phyloP scores from a whole-genome alignment of 2,113 vertebrate species.

The Microtus montanus region DNA sequence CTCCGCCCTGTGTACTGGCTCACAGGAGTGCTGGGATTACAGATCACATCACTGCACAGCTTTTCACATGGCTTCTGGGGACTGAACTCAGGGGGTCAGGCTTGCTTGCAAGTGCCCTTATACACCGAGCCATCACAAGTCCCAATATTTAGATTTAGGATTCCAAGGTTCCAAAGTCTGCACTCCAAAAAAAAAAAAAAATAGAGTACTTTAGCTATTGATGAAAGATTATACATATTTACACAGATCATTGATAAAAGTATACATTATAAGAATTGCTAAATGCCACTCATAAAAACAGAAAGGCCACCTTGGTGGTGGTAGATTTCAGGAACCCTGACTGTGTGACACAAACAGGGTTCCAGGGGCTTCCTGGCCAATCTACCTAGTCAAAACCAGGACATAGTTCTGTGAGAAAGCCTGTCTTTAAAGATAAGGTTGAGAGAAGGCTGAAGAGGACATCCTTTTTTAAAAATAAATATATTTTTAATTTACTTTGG shows the following conservation, averaged over 20 bases:
- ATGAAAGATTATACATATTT: neutral
- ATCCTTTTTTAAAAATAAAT: neutral
- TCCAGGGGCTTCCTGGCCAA: neutral
- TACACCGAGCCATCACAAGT: neutral
- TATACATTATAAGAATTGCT: neutral
- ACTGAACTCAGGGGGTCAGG: neutral
- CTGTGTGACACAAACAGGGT: neutral
- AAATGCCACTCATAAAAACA: neutral
- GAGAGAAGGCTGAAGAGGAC: neutral
- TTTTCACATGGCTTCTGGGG: neutral
- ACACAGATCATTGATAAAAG: neutral
- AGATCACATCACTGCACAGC: neutral
- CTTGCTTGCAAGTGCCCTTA: neutral
- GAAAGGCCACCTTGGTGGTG: neutral
- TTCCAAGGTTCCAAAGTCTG: neutral
- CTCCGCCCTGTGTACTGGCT: neutral
- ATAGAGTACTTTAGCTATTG: neutral
- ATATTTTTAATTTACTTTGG: neutral
- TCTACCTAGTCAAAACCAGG: neutral
- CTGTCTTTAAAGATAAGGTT: neutral
- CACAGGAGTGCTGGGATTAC: neutral
- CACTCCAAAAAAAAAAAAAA: neutral
- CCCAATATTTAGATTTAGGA: neutral
- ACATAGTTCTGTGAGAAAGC: neutral
- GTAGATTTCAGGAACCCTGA: neutral